These are phyloP conservation scores for Mactra quadrangularis DNA, from an alignment of 1,140 invertebrate species.

Conservation along the genomic window DNA sequence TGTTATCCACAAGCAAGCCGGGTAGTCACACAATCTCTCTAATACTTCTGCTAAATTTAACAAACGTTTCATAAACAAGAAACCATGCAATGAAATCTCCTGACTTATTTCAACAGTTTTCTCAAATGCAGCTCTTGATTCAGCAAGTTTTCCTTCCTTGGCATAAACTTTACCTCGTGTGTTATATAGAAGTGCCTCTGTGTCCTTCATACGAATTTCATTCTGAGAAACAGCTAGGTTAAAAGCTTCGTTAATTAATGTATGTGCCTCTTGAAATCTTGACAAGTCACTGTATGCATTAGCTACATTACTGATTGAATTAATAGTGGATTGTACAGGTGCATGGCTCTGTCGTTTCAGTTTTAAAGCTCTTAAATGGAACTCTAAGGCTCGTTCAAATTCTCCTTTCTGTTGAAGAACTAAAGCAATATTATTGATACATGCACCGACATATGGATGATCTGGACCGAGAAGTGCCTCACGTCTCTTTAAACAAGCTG, in stretches of 20 bases:
- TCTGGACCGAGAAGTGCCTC: background rate
- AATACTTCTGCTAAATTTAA: slow-evolving; percentile 27
- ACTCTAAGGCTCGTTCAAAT: slow-evolving; percentile 19
- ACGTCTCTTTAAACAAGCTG: slow-evolving; percentile 1
- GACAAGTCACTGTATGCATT: slow-evolving; percentile 1
- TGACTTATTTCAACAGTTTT: slow-evolving; percentile 15
- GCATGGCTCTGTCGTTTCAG: slow-evolving; percentile 17
- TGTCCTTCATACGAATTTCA: slow-evolving; percentile 6
- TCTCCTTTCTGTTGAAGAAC: slow-evolving; percentile 49
- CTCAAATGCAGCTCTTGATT: slow-evolving; percentile 7
- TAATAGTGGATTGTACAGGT: background rate
- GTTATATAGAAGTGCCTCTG: slow-evolving; percentile 38
- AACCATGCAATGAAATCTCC: background rate
- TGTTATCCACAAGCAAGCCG: background rate
- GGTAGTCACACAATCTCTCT: background rate
- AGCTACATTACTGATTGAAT: slow-evolving; percentile 51
- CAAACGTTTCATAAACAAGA: slow-evolving; percentile 28
- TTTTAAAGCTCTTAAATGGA: slow-evolving; percentile 19
- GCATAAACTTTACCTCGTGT: slow-evolving; percentile 53
- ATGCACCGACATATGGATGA: slow-evolving; percentile 32
- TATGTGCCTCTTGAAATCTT: slow-evolving; percentile 34
- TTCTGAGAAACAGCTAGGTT: background rate
- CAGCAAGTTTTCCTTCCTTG: background rate
- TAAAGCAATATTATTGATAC: slow-evolving; percentile 41
- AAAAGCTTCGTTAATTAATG: slow-evolving; percentile 33